A percentile compares a stretch with the other conserved stretches of the same genome.
These are phyloP conservation scores for Caenorhabditis macrosperma DNA, from an alignment of 2,888 invertebrate genomes.

Conservation along the genomic window DNA sequence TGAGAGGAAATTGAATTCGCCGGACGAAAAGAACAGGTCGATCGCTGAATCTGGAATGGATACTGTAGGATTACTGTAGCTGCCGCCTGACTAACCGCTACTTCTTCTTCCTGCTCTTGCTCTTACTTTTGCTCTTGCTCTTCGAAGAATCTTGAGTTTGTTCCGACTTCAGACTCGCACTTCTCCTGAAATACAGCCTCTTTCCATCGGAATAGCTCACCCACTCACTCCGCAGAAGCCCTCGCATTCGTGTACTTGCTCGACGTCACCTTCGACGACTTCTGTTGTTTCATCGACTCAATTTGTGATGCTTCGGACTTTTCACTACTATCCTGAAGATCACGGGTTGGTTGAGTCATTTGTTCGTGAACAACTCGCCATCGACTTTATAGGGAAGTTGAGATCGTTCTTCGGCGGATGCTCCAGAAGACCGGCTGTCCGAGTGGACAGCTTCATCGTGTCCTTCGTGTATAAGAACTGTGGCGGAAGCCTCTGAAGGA, in stretches of 20 bases:
- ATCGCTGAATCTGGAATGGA: too few species aligned
- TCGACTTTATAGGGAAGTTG: conserved; percentile 19
- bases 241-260: conserved; percentile 31
- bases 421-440: conserved; percentile 34
- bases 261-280: conserved; percentile 24
- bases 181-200: neutral
- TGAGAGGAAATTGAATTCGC: neutral
- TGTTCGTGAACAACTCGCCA: neutral
- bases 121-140: conserved; percentile 35
- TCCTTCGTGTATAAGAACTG: conserved; percentile 33
- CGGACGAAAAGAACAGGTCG: too few species aligned
- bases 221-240: neutral
- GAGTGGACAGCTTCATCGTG: conserved; percentile 11
- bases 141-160: conserved; percentile 20
- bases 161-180: conserved; percentile 19
- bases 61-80: neutral
- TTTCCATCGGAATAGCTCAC: neutral
- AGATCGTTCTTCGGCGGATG: conserved; percentile 38
- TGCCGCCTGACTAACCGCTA: conserved; percentile 28
- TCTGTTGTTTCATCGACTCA: conserved; percentile 1
- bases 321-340: neutral
- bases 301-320: conserved; percentile 11
- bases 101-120: conserved; percentile 29
- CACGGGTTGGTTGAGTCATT: neutral
- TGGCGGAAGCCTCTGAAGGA: conserved; percentile 39